A percentile compares a stretch with the other conserved stretches of the same genome.
Evolutionary conservation across 1,140 invertebrate genomes (phyloP).

Genomic region (Diorhabda carinulata): DNA sequence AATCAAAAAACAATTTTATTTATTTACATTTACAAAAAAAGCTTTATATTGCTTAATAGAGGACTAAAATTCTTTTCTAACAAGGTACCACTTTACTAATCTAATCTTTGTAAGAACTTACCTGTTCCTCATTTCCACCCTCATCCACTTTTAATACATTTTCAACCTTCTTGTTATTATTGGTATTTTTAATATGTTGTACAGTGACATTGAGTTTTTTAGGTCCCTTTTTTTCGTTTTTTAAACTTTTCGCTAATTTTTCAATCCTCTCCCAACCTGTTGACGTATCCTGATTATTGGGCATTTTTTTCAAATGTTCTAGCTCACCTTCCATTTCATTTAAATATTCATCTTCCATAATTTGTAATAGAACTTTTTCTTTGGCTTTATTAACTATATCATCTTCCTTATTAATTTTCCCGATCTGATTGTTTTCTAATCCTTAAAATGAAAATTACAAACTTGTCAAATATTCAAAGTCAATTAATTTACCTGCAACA

Average conservation of each 20-base stretch:
- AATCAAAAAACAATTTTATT: too few species aligned
- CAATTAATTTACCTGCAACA: too few species aligned
- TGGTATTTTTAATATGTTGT: slow-evolving; percentile 8
- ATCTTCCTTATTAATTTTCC: not conserved
- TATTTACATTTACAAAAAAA: too few species aligned
- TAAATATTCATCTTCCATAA: slow-evolving; percentile 34
- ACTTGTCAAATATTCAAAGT: too few species aligned
- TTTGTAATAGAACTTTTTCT: slow-evolving; percentile 22
- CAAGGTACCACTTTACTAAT: too few species aligned
- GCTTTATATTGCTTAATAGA: too few species aligned
- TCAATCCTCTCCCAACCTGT: slow-evolving; percentile 32
- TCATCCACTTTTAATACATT: not conserved
- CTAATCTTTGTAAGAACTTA: too few species aligned
- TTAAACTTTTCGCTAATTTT: slow-evolving; percentile 26
- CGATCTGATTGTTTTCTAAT: too few species aligned
- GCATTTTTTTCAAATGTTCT: not conserved
- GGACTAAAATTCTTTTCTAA: too few species aligned
- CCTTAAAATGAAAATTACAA: too few species aligned
- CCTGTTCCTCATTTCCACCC: too few species aligned
- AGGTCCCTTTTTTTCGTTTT: slow-evolving; percentile 16
- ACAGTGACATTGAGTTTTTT: slow-evolving; percentile 26
- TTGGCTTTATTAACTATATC: slow-evolving; percentile 18
- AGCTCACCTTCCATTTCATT: slow-evolving; percentile 26
- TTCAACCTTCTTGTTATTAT: not conserved
- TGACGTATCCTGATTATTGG: not conserved